These are phyloP conservation scores for Genyomyrus donnyi DNA, from an alignment of 2,113 vertebrate species.

Conservation along the genomic window DNA sequence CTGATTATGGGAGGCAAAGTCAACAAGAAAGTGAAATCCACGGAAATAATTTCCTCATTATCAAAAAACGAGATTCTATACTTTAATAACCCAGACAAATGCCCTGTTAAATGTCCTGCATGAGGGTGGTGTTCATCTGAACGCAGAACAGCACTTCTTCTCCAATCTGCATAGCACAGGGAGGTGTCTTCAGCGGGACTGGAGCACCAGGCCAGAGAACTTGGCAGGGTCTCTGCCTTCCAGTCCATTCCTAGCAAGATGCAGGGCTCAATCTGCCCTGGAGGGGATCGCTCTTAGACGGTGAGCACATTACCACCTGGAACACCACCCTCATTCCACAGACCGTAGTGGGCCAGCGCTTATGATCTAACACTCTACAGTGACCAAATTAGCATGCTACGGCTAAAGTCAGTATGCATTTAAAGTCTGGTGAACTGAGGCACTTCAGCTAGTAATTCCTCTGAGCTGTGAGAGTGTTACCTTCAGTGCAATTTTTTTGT, in stretches of 20 bases:
- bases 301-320: conserved; percentile 5
- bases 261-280: background rate
- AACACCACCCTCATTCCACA: background rate
- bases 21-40: background rate
- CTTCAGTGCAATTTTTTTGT: background rate
- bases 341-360: background rate
- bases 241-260: background rate
- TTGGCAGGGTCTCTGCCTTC: background rate
- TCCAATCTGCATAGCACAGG: background rate
- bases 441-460: background rate
- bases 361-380: background rate
- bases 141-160: background rate
- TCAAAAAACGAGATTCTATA: background rate
- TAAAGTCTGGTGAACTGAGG: background rate
- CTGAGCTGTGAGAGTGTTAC: background rate
- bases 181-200: background rate
- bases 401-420: background rate
- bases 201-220: background rate
- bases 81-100: background rate
- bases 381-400: background rate
- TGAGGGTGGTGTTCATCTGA: background rate
- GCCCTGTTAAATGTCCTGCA: background rate
- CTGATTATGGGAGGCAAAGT: background rate
- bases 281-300: background rate
- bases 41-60: background rate